Base-by-base conservation (phyloP, 2,113 vertebrate genomes). In the Gulo gulo region DNA sequence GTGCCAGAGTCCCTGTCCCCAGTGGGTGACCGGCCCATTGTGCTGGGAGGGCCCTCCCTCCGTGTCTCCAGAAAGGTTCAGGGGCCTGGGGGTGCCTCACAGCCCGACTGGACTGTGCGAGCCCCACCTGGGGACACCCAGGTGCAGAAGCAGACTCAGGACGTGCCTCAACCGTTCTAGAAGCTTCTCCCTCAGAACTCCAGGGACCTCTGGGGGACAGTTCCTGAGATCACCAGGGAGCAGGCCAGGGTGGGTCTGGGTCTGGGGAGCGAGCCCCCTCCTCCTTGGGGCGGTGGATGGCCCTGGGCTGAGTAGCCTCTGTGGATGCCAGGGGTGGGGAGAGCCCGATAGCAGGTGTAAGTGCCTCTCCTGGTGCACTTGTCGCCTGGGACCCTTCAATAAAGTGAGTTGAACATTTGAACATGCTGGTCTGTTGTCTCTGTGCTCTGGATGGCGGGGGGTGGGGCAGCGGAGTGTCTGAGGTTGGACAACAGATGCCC, bases 21-120 rank as follows among this genome's bases (percentile, higher is more conserved):
- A 91, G 91, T 55, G 29, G 67, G 96, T 39, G 85, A 61, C 26
- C 7, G 16, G 47, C 31, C 29, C 20, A 7, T 80, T 8, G 20
- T n/a, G 7, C 52, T n/a, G 24, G 78, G 50, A n/a, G 9, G 31
- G 34, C 42, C 20, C 57, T 67, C 61, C 61, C 31, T 7, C 23
- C 18, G 2, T 0, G 0, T 65, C 36, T n/a, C 4, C 4, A 7
- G 36, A 45, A 55, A 39, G 39, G 73, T 24, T 3, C 52, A 29
- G 29, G 15, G 52, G 12, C 26, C 52, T 21, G 45, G 7, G 12
- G 13, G 24, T 2, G 39, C 34, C 69, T 71, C 42, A 24, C 15
- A 42, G 39, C 50, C 21, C 2, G 2, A 50, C 18, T 7, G 23
- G 65, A 67, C 71, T 52, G 71, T 45, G 24, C 9, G 2, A 15